A percentile compares a stretch with the other conserved stretches of the same genome.
phyloP scores from a whole-genome alignment of 2,888 invertebrate genomes.

The Tetropium fuscum region DNA sequence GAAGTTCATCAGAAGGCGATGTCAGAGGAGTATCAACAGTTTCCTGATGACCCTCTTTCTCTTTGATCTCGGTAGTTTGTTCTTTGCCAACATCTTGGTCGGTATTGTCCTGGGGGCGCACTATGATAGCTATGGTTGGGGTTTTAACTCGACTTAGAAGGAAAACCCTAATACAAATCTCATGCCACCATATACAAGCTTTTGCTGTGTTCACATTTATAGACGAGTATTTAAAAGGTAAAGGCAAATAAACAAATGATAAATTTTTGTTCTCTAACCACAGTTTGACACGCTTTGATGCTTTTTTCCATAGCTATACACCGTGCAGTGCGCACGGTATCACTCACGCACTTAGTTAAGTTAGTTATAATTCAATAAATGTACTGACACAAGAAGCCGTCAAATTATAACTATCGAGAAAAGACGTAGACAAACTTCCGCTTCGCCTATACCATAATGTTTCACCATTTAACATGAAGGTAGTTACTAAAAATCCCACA shows the following conservation, averaged over 20 bases:
- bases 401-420: no score
- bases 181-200: no score
- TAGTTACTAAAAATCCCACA: slow-evolving; percentile 39
- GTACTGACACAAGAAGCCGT: no score
- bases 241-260: slow-evolving; percentile 4
- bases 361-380: no score
- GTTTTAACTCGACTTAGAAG: slow-evolving; percentile 27
- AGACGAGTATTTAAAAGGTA: no score
- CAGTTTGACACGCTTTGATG: slow-evolving; percentile 16
- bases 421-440: no score
- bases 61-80: slow-evolving; percentile 73
- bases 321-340: no score
- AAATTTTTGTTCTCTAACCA: not conserved
- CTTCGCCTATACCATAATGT: no score
- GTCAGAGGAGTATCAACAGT: slow-evolving; percentile 68
- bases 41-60: slow-evolving; percentile 73
- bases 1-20: slow-evolving; percentile 65
- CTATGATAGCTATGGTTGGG: slow-evolving; percentile 72
- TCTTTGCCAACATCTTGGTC: slow-evolving; percentile 72
- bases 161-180: slow-evolving; percentile 4
- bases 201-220: no score
- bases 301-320: no score
- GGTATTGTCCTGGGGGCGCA: slow-evolving; percentile 73
- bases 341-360: no score
- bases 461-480: no score